phyloP scores from a whole-genome alignment of 1,140 invertebrate species.

The Cataglyphis hispanica region DNA sequence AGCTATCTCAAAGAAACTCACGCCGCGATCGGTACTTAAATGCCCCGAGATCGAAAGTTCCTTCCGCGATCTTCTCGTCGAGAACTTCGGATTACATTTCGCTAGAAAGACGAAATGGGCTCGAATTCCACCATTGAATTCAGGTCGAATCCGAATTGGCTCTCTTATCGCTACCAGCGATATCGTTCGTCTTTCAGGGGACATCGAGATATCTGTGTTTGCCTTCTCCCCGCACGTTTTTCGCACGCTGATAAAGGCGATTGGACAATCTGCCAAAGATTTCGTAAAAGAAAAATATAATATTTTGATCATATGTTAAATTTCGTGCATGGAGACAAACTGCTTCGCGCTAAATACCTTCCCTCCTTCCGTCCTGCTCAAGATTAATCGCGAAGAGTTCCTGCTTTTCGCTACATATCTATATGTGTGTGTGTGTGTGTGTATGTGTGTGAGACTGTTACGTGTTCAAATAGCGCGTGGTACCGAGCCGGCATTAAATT shows the following conservation, averaged over 20 bases:
- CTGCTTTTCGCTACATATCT: neutral
- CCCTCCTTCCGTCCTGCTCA: neutral
- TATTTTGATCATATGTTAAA: neutral
- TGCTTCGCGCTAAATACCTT: neutral
- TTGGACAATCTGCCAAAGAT: slow-evolving; percentile 44
- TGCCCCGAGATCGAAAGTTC: slow-evolving; percentile 69
- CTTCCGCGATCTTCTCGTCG: slow-evolving; percentile 15
- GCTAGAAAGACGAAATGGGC: slow-evolving; percentile 69
- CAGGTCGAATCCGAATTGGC: slow-evolving; percentile 54
- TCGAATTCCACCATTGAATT: slow-evolving; percentile 69
- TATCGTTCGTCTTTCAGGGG: slow-evolving; percentile 70
- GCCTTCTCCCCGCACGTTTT: slow-evolving; percentile 14
- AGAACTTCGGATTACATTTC: slow-evolving; percentile 72
- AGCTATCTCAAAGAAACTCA: slow-evolving; percentile 61
- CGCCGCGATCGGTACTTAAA: slow-evolving; percentile 67
- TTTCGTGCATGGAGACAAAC: neutral
- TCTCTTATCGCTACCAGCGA: slow-evolving; percentile 62
- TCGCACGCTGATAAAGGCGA: slow-evolving; percentile 19
- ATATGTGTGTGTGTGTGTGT: too few species aligned
- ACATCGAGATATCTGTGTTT: slow-evolving; percentile 50
- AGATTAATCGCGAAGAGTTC: slow-evolving; percentile 16
- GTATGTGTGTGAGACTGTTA: neutral
- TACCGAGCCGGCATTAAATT: slow-evolving; percentile 21
- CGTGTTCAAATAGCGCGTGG: neutral
- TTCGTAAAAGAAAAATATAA: neutral